A percentile compares a stretch with the other conserved stretches of the same genome.
Evolutionary conservation across 1,140 invertebrate genomes (phyloP).

Genomic region (Whitmania pigra): DNA sequence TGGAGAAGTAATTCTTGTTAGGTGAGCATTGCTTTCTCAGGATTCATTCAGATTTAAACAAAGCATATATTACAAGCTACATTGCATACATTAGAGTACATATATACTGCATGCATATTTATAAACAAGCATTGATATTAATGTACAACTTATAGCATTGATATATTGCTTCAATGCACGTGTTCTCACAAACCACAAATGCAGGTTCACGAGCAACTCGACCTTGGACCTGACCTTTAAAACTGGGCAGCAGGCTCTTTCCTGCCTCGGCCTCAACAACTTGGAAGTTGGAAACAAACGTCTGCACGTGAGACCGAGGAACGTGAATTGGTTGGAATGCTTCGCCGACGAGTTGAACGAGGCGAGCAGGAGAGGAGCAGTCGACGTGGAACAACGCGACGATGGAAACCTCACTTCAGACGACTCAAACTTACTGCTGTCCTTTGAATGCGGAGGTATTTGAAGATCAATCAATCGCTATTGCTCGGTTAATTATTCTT

Average conservation of each 20-base stretch:
- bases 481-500: neutral
- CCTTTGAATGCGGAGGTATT: slow-evolving; percentile 21
- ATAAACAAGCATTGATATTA: too few relatives aligned
- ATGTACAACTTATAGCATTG: too few relatives aligned
- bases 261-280: slow-evolving; percentile 52
- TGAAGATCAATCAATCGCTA: neutral
- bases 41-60: too few relatives aligned
- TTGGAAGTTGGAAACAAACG: slow-evolving; percentile 49
- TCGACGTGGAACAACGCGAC: slow-evolving; percentile 46
- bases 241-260: slow-evolving; percentile 67
- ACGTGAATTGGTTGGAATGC: slow-evolving; percentile 65
- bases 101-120: too few relatives aligned
- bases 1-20: slow-evolving; percentile 1
- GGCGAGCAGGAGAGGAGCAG: slow-evolving; percentile 66
- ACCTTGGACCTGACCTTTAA: slow-evolving; percentile 79
- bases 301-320: slow-evolving; percentile 63
- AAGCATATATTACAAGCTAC: too few relatives aligned
- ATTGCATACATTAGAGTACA: too few relatives aligned
- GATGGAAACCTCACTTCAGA: slow-evolving; percentile 39
- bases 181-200: too few relatives aligned
- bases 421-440: slow-evolving; percentile 20
- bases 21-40: neutral
- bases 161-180: too few relatives aligned
- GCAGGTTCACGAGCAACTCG: slow-evolving; percentile 50
- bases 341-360: slow-evolving; percentile 67